Evolutionary conservation across 2,113 vertebrate species (phyloP).

Genomic region (Sylvilagus bachmani): DNA sequence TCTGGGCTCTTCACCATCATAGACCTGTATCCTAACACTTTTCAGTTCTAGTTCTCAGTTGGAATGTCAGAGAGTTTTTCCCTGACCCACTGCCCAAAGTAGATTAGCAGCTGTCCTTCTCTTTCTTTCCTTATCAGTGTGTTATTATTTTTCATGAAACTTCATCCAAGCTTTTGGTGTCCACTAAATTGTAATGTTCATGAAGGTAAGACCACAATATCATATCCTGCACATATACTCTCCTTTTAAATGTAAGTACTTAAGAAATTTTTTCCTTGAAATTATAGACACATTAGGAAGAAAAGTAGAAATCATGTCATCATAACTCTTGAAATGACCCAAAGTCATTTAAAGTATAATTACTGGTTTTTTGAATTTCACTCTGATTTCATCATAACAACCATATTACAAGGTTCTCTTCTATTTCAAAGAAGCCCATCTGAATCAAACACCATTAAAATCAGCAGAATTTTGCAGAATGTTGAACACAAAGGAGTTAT

Average conservation of each 20-base stretch:
- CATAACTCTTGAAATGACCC: not conserved
- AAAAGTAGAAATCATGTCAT: too few relatives aligned
- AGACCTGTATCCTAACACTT: fast-evolving
- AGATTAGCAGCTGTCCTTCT: not conserved
- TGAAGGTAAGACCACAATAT: not conserved
- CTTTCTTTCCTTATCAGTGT: not conserved
- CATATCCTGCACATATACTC: not conserved
- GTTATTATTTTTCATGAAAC: too few relatives aligned
- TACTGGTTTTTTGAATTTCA: not conserved
- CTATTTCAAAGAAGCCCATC: not conserved
- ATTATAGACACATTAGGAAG: not conserved
- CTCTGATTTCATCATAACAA: not conserved
- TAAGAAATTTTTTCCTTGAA: not conserved
- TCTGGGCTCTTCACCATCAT: not conserved
- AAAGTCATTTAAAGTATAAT: not conserved
- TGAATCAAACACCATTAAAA: not conserved
- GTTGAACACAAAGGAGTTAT: not conserved
- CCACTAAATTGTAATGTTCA: not conserved
- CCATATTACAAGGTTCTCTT: not conserved
- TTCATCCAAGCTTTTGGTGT: too few relatives aligned
- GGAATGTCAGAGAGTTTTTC: not conserved
- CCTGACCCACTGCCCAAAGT: not conserved
- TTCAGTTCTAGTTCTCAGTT: not conserved
- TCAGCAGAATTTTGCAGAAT: not conserved
- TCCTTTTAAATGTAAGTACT: not conserved